phyloP scores from a whole-genome alignment of 2,113 vertebrate species.

The Mohoua ochrocephala region DNA sequence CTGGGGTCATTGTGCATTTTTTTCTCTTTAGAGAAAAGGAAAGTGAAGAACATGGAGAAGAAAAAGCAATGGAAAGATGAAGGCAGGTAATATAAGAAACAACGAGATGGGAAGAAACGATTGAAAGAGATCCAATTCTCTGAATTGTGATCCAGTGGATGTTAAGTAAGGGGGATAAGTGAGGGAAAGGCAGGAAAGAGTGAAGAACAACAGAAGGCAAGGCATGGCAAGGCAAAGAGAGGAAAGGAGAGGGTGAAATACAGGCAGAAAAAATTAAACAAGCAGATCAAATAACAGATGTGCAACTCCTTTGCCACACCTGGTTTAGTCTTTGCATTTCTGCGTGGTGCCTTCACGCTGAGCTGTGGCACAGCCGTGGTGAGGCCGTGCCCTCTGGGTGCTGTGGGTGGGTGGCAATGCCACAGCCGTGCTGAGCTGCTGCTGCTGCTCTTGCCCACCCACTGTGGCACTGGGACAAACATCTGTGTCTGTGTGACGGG shows the following conservation, averaged over 20 bases:
- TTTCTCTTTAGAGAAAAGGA: not conserved
- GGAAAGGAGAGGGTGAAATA: not conserved
- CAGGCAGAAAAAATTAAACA: not conserved
- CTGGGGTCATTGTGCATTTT: not conserved
- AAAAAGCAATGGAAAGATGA: not conserved
- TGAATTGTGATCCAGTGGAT: not conserved
- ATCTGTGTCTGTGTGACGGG: not conserved
- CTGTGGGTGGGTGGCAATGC: not conserved
- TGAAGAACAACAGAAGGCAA: not conserved
- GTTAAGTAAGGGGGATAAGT: not conserved
- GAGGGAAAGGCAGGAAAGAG: not conserved
- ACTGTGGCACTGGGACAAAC: not conserved
- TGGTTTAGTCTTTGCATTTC: not conserved
- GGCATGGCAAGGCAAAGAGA: not conserved
- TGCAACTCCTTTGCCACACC: not conserved
- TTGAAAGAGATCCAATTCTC: not conserved
- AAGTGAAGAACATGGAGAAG: not conserved
- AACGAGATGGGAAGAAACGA: not conserved
- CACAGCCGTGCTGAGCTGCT: accelerated
- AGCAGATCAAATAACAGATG: not conserved
- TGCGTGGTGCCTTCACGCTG: accelerated
- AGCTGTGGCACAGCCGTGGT: not conserved
- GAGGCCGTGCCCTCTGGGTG: not conserved
- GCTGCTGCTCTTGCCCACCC: accelerated
- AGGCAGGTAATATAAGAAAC: not conserved